Base-by-base conservation (phyloP, 2,113 vertebrate genomes). In the Chroicocephalus ridibundus region DNA sequence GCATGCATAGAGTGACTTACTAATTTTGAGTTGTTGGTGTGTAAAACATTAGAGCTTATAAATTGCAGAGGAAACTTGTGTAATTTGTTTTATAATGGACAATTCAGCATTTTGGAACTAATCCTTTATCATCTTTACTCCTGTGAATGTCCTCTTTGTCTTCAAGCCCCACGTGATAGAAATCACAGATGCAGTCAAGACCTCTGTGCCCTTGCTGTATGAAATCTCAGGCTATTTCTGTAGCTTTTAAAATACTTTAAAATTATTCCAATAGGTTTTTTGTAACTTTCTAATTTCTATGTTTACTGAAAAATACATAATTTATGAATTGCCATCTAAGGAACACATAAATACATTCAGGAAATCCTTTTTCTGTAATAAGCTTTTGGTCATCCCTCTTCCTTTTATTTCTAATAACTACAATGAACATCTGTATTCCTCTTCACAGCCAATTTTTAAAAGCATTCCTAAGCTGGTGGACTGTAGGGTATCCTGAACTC, bases 51-150 rank as follows among this genome's bases (percentile, higher is more conserved):
- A 91, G 22, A 31, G 14, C 52, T 95, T 85, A 79, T 82, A 94
- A 92, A 88, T 18, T 93, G 47, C 51, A 71, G 34, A 54, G 76
- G 47, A 70, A 92, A 81, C 55, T 64, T 72, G 13, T 62, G 29
- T 86, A 55, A 86, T 83, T 88, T 89, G 13, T 86, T 94, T 89
- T 75, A 52, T 82, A 81, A 74, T 86, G 47, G 47, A 86, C 68
- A 95, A 32, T 88, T 88, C 80, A 86, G 26, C 38, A 84, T 91
- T 94, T 93, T 81, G 57, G 60, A 95, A 79, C 38, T 57, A 96
- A 93, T 74, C 21, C 47, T 90, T 94, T 86, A 81, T 93, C 82
- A 86, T 93, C 64, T 92, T 96, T 82, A 42, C 47, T 84, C 15
- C 36, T 64, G 42, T 81, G 79, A 90, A 92, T 83, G 32, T 83